Evolutionary conservation across 2,113 vertebrate genomes (phyloP).

Genomic region (Elaphurus davidianus): DNA sequence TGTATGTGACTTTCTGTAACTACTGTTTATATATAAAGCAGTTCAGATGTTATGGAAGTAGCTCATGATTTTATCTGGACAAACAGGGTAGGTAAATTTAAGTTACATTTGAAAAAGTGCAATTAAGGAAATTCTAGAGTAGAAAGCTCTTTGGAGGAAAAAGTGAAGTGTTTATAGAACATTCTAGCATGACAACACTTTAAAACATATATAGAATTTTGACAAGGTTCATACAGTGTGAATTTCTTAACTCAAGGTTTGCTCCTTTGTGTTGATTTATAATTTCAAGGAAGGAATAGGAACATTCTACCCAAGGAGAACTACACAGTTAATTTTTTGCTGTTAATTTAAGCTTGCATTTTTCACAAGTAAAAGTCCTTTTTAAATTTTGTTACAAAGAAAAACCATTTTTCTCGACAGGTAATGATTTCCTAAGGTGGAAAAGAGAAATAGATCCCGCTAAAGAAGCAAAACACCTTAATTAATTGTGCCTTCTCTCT

Average conservation of each 20-base stretch:
- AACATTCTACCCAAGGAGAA: conserved; percentile 31
- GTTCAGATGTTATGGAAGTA: conserved; percentile 38
- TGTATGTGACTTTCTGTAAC: background rate
- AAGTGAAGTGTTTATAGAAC: conserved; percentile 26
- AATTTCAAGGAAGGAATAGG: conserved; percentile 27
- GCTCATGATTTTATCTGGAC: conserved; percentile 41
- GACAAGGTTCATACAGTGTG: conserved; percentile 28
- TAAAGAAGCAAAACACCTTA: conserved; percentile 2
- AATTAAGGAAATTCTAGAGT: conserved; percentile 70
- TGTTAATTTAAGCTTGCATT: background rate
- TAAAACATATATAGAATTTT: conserved; percentile 17
- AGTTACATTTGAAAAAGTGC: conserved; percentile 76
- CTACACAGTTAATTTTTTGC: background rate
- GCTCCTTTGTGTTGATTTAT: conserved; percentile 14
- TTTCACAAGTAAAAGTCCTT: conserved; percentile 15
- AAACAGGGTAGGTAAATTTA: conserved; percentile 76
- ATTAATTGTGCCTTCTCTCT: conserved; percentile 76
- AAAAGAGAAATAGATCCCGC: conserved; percentile 3
- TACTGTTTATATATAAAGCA: conserved; percentile 46
- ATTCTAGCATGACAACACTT: conserved; percentile 17
- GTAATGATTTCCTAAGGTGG: background rate
- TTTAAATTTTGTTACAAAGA: conserved; percentile 21
- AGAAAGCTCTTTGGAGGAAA: conserved; percentile 25
- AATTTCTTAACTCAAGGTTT: conserved; percentile 8
- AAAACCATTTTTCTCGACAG: conserved; percentile 25